Percentiles rank a stretch among this genome's conserved stretches.
Conservation (phyloP, 2,113 vertebrate genomes). For the Strix uralensis region DNA sequence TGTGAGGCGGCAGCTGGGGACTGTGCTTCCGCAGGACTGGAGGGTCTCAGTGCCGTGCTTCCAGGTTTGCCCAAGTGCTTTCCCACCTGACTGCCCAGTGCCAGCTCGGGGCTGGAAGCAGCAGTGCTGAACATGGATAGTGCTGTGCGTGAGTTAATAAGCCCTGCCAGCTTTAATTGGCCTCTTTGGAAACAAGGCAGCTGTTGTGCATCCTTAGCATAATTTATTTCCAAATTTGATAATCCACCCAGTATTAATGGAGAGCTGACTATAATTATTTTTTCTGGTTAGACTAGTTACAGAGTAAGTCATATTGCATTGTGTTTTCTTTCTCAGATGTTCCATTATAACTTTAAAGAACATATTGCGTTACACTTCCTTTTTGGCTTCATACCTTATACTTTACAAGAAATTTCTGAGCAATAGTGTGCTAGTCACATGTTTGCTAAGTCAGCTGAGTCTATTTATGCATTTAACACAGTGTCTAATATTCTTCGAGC, state of each 20-base stretch:
- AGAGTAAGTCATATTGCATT: conserved; percentile 13
- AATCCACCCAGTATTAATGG: conserved; percentile 54
- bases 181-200: conserved; percentile 44
- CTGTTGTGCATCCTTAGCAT: conserved; percentile 23
- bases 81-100: background rate
- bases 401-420: conserved; percentile 40
- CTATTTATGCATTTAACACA: conserved; percentile 34
- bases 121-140: background rate
- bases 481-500: background rate
- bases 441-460: conserved; percentile 38
- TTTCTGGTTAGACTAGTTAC: conserved; percentile 50
- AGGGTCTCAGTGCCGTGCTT: background rate
- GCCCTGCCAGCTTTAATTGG: conserved; percentile 30
- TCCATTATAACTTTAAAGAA: conserved; percentile 35
- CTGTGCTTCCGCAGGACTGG: background rate
- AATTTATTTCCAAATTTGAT: conserved; percentile 64
- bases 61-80: background rate
- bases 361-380: conserved; percentile 38
- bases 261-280: conserved; percentile 47
- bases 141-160: background rate
- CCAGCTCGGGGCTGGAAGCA: background rate
- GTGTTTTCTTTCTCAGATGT: conserved; percentile 25
- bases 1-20: background rate
- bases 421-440: conserved; percentile 16
- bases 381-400: conserved; percentile 52